A percentile compares a stretch with the other conserved stretches of the same genome.
phyloP scores from a whole-genome alignment of 2,113 vertebrate species.

The Agapornis roseicollis region DNA sequence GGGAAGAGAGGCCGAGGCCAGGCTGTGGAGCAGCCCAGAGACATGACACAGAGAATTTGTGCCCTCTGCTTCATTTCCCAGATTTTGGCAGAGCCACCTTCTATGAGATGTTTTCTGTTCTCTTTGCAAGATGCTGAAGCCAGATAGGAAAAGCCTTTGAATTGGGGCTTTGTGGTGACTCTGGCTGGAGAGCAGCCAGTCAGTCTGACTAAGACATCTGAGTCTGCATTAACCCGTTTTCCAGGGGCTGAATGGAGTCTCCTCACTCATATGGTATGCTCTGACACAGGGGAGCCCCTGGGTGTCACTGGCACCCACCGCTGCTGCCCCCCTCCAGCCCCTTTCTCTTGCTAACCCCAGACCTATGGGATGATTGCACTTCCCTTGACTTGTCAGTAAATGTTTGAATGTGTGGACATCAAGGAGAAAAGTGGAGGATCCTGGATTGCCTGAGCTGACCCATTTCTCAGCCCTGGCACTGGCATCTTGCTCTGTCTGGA shows the following conservation, averaged over 20 bases:
- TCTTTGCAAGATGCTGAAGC: constrained; percentile 31
- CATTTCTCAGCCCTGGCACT: not conserved
- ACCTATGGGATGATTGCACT: fast-evolving
- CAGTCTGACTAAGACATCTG: constrained; percentile 33
- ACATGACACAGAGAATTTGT: constrained; percentile 46
- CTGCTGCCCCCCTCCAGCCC: not conserved
- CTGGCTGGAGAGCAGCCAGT: constrained; percentile 42
- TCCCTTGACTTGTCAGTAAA: not conserved
- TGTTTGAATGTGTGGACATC: not conserved
- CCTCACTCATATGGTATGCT: not conserved
- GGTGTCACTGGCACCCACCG: not conserved
- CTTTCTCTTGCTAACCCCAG: not conserved
- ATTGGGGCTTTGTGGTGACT: constrained; percentile 61
- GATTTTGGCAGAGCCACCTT: constrained; percentile 47
- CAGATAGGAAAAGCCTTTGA: constrained; percentile 57
- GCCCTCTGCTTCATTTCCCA: constrained; percentile 56
- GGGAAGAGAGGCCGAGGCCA: not conserved
- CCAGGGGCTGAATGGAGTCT: not conserved
- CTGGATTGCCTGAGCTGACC: not conserved
- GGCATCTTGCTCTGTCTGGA: not conserved
- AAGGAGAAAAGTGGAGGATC: not conserved
- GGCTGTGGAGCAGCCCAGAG: not conserved
- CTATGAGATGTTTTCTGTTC: constrained; percentile 67
- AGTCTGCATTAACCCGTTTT: constrained; percentile 7
- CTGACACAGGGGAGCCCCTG: not conserved